A percentile compares a stretch with the other conserved stretches of the same genome.
Evolutionary conservation across 2,888 invertebrate species (phyloP).

Genomic region (Rhagophthalmus giganteus): DNA sequence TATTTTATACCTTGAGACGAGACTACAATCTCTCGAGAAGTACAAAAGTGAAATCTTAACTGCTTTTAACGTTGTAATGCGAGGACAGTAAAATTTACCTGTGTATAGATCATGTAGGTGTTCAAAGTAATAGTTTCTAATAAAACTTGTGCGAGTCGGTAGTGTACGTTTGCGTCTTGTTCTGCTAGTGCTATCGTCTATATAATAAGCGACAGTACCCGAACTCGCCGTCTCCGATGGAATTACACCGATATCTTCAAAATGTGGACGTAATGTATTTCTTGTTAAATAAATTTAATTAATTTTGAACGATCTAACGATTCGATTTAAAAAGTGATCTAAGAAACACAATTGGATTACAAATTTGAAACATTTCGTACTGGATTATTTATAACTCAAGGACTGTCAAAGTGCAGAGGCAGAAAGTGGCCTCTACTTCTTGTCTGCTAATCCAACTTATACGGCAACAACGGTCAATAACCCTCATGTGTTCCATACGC

Average conservation of each 20-base stretch:
- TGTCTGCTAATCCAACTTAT: constrained; percentile 19
- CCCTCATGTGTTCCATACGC: constrained; percentile 22
- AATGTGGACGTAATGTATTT: too few relatives aligned
- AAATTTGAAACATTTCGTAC: constrained; percentile 12
- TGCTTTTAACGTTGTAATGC: constrained; percentile 15
- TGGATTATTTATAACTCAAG: constrained; percentile 15
- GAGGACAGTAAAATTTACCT: constrained; percentile 7
- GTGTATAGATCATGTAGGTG: constrained; percentile 1
- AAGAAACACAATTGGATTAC: constrained; percentile 3
- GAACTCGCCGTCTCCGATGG: too few relatives aligned
- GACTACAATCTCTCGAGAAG: constrained; percentile 45
- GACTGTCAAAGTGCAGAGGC: constrained; percentile 22
- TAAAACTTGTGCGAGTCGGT: constrained; percentile 1
- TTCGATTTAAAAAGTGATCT: too few relatives aligned
- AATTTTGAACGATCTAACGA: too few relatives aligned
- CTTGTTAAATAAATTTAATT: too few relatives aligned
- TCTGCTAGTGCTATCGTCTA: constrained; percentile 26
- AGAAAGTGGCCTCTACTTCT: constrained; percentile 24
- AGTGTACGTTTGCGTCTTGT: constrained; percentile 29
- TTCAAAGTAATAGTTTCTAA: not conserved
- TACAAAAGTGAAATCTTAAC: constrained; percentile 48
- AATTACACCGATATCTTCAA: too few relatives aligned
- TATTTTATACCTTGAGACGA: constrained; percentile 48
- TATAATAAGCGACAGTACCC: too few relatives aligned
- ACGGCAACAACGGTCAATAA: constrained; percentile 29